Evolutionary conservation across 2,888 invertebrate genomes (phyloP), one percentile per base, ranked within the genome.

Genomic region (Seladonia tumulorum): DNA sequence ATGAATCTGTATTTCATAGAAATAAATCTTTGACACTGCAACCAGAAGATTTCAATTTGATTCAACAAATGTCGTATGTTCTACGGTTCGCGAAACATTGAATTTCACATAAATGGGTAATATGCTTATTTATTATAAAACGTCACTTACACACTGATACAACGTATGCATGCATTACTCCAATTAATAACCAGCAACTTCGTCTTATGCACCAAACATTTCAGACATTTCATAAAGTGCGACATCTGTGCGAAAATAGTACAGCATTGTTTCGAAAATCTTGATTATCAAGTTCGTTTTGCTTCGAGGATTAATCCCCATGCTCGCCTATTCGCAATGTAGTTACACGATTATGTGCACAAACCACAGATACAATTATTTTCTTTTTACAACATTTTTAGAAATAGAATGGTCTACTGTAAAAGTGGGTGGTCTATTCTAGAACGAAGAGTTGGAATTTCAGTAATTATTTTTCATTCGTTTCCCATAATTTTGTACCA

Each of bases 211-310:
- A 29, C 49, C 66, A 29, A 77, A 80, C 53, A 18, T 83, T 82
- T 76, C 71, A 63, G 63, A 71, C 70, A 68, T 70, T 82, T 82
- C 75, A 76, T 49, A 35, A 45, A 39, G 29, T 82, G 68, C 82
- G 75, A 16, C 18, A 71, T 81, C 25, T 72, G 47, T 73, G 77
- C 18, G n/a, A 76, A 35, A 63, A 22, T 71, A 83, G 7, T 70
- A 5, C 70, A 70, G 70, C 42, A 42, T 70, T 70, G 70, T 42
- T 39, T 42, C 66, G 66, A 68, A 22, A 68, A 68, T 68, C 35
- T 68, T 10, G 39, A 66, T 35, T 22, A 4, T 68, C 35, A 35
- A 39, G 10, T 18, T 66, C 22, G 35, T 35, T 66, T 0, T 22
- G 8, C 18, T 29, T 63, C 2, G 2, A 1, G 63, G 25, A 25